Base-by-base conservation (phyloP, 2,113 vertebrate species). In the Stigmatopora argus region DNA sequence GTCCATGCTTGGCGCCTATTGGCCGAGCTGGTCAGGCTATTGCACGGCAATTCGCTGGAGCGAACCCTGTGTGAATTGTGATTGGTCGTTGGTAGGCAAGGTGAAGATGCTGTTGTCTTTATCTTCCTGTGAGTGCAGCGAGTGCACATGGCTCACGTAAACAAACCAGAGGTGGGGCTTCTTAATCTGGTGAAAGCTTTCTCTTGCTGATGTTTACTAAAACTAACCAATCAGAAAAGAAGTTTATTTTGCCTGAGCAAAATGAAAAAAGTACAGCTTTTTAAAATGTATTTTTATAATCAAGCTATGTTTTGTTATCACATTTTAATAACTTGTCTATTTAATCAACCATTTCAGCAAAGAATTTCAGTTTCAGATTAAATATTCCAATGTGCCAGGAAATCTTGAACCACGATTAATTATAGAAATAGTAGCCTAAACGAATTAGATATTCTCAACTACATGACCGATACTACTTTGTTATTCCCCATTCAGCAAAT, bases 71-170 rank as follows among this genome's bases (percentile, higher is more conserved):
- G 31, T 77, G 61, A 53, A 80, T 60, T 86, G 21, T 82, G 71
- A 92, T 91, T 92, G 90, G 91, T 66, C 55, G 55, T 11, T 44
- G 63, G 72, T 71, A 65, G 78, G 78, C 79, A 78, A 79, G 83
- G 81, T 77, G 78, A 68, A 74, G 74, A 35, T 77, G 56, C 70
- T 81, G 79, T 77, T 71, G 9, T 79, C 45, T 69, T 57, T 70
- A 66, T 49, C 64, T 68, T 64, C 57, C 55, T 74, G 77, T 73
- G 83, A 78, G 75, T 81, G 78, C 80, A 81, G 77, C 12, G 62
- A 63, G 80, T 82, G 88, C 91, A 92, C 90, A 90, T 92, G 90
- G 86, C 83, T 71, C 79, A 80, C 72, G 91, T 92, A 89, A 92
- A 92, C 90, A 91, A 90, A 89, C 87, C 86, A 77, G 71, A 78